These are phyloP conservation scores for Tetrapedia diversipes DNA, from an alignment of 2,888 invertebrate genomes.

Conservation along the genomic window DNA sequence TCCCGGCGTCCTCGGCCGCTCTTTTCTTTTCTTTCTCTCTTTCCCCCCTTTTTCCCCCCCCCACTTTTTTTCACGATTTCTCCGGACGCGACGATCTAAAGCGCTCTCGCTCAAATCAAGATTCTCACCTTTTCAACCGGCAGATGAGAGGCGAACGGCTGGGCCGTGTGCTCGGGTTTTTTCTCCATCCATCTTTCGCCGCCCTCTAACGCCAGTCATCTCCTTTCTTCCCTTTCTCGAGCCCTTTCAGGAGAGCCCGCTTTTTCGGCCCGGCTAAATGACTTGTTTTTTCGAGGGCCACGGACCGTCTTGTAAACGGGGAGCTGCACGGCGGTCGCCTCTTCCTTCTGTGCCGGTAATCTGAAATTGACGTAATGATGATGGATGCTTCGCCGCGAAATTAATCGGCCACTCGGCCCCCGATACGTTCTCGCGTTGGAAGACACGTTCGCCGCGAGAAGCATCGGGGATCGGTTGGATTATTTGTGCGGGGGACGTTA, in stretches of 20 bases:
- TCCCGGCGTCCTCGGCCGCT: slow-evolving; percentile 67
- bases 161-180: no score
- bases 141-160: slow-evolving; percentile 59
- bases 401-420: slow-evolving; percentile 21
- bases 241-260: slow-evolving; percentile 44
- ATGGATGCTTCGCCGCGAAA: slow-evolving; percentile 46
- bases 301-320: slow-evolving; percentile 29
- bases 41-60: no score
- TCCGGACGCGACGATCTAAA: slow-evolving; percentile 67
- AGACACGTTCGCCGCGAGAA: no score
- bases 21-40: no score
- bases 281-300: slow-evolving; percentile 49
- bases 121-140: slow-evolving; percentile 75
- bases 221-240: slow-evolving; percentile 42
- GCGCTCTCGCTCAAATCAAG: slow-evolving; percentile 77
- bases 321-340: slow-evolving; percentile 1
- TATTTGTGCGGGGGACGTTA: no score
- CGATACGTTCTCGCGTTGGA: neutral
- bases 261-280: slow-evolving; percentile 49
- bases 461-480: neutral
- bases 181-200: slow-evolving; percentile 67
- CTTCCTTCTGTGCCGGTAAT: slow-evolving; percentile 47
- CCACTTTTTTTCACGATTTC: slow-evolving; percentile 74
- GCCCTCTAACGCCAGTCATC: slow-evolving; percentile 22
- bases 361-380: slow-evolving; percentile 62